Base-by-base conservation (phyloP, 2,113 vertebrate genomes). In the Calypte anna region DNA sequence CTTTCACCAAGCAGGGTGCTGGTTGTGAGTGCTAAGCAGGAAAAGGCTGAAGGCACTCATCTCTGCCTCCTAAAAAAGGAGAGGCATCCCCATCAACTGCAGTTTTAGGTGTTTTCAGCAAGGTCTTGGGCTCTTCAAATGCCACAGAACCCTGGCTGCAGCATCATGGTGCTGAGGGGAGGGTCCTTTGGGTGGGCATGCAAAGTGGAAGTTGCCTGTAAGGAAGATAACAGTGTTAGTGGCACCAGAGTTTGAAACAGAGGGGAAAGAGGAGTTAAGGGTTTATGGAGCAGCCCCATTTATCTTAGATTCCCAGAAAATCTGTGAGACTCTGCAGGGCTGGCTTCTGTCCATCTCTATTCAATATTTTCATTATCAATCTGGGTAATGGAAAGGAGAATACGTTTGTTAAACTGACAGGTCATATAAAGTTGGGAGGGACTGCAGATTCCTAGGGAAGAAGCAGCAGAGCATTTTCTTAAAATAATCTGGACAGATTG, bases 301-400 rank as follows among this genome's bases (percentile, higher is more conserved):
- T 91, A 30, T 90, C 88, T 77, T 90, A 55, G 75, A 86, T 96
- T 96, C 93, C 90, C 93, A 96, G 96, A 91, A 95, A 95, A 88
- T 90, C 90, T 90, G 81, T 40, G 90, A 95, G 90, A 68, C 82
- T 94, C 85, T 73, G 92, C 95, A 93, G 92, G 85, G 78, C 92
- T 96, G 96, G 96, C 96, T 94, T 2, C 55, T 79, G 62, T 96
- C 93, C 96, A 95, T 94, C 59, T 74, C 85, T 77, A 70, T 86
- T 94, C 92, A 93, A 64, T 96, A 96, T 93, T 94, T 96, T 91
- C 88, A 88, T 96, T 91, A 91, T 95, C 90, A 94, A 82, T 95
- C 86, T 91, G 82, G 88, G 68, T 93, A 96, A 95, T 96, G 93
- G 92, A 94, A 91, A 55, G 88, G 92, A 90, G 95, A 88, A 74